Percentiles rank a stretch among this genome's conserved stretches.
phyloP scores from a whole-genome alignment of 2,113 vertebrate species.

The Drymodes brunneopygia region DNA sequence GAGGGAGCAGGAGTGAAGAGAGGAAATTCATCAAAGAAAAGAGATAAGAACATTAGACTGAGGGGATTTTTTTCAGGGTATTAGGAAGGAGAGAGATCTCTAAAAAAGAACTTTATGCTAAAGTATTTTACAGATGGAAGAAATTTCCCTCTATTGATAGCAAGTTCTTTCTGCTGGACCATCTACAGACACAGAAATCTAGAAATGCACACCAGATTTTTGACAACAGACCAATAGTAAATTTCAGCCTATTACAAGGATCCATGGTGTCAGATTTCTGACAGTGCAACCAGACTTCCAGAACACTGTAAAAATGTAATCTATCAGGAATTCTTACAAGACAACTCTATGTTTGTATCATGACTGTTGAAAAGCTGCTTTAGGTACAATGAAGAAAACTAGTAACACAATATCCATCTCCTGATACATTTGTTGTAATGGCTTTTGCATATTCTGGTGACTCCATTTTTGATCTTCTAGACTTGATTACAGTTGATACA shows the following conservation, averaged over 20 bases:
- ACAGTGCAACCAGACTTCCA: not conserved
- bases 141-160: not conserved
- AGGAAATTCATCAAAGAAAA: conserved; percentile 53
- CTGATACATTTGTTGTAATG: not conserved
- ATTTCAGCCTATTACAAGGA: not conserved
- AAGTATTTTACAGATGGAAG: not conserved
- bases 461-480: not conserved
- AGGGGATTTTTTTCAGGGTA: conserved; percentile 40
- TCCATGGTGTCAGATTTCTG: not conserved
- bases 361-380: not conserved
- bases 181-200: fast-evolving
- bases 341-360: not conserved
- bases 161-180: not conserved
- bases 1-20: conserved; percentile 17
- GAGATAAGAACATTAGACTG: conserved; percentile 38
- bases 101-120: not conserved
- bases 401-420: not conserved
- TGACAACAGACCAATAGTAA: not conserved
- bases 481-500: not conserved
- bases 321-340: not conserved
- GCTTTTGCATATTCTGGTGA: not conserved
- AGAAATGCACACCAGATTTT: not conserved
- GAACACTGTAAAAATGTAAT: not conserved
- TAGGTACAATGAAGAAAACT: not conserved
- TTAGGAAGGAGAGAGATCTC: conserved; percentile 28